Evolutionary conservation across 1,140 invertebrate genomes (phyloP).

Genomic region (Drosophila kepulauana): DNA sequence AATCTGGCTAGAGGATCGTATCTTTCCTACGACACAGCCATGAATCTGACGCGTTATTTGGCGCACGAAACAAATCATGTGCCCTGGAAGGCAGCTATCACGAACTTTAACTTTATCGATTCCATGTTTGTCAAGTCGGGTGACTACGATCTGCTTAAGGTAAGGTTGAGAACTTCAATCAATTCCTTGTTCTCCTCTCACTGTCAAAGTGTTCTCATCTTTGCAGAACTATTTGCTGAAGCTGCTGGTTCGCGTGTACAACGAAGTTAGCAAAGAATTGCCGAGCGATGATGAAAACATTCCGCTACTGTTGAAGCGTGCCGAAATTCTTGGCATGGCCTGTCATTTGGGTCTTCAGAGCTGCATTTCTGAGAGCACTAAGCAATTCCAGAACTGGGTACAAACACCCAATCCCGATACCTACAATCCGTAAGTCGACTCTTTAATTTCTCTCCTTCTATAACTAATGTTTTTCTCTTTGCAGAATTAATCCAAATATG

Average conservation of each 20-base stretch:
- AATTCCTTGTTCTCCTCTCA: background rate
- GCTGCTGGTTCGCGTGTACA: slow-evolving; percentile 88
- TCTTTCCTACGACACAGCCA: slow-evolving; percentile 88
- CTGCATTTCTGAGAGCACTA: slow-evolving; percentile 89
- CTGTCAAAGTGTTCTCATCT: background rate
- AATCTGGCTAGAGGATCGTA: slow-evolving; percentile 91
- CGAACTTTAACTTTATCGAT: slow-evolving; percentile 89
- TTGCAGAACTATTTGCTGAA: slow-evolving; percentile 88
- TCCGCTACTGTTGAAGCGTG: slow-evolving; percentile 89
- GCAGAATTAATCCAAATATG: slow-evolving; percentile 91
- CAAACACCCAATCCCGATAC: slow-evolving; percentile 88
- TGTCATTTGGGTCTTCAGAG: slow-evolving; percentile 89
- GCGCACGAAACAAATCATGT: slow-evolving; percentile 90
- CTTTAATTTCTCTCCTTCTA: background rate
- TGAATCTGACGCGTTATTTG: slow-evolving; percentile 91
- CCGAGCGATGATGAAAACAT: slow-evolving; percentile 88
- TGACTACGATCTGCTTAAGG: slow-evolving; percentile 91
- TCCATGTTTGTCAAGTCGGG: slow-evolving; percentile 90
- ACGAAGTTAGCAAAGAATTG: slow-evolving; percentile 87
- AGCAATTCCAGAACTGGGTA: slow-evolving; percentile 90
- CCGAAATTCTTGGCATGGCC: slow-evolving; percentile 89
- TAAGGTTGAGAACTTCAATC: slow-evolving; percentile 61
- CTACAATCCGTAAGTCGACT: slow-evolving; percentile 88
- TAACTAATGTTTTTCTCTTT: background rate
- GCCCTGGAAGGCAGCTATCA: slow-evolving; percentile 92